These are phyloP conservation scores for Atlantisia rogersi DNA, from an alignment of 2,113 vertebrate species.

Conservation along the genomic window DNA sequence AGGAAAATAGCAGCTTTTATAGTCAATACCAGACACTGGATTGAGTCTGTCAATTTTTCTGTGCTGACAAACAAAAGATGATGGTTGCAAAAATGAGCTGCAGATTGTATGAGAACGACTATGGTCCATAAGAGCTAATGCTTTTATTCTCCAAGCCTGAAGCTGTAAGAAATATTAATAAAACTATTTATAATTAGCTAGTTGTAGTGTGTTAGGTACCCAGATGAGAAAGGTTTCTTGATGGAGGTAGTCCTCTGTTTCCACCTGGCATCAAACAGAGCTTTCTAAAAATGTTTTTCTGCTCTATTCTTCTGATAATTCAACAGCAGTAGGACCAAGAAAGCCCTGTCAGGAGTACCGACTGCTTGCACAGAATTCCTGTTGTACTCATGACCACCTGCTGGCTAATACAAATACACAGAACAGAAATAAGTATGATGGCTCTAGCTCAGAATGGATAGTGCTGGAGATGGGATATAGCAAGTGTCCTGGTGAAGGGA, in stretches of 20 bases:
- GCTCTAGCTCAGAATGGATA: slow-evolving; percentile 1
- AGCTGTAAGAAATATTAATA: slow-evolving; percentile 57
- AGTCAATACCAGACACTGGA: slow-evolving; percentile 55
- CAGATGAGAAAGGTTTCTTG: slow-evolving; percentile 19
- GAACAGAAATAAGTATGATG: slow-evolving; percentile 7
- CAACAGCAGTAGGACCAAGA: slow-evolving; percentile 3
- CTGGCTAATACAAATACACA: slow-evolving; percentile 32
- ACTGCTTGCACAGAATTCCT: slow-evolving; percentile 23
- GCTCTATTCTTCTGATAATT: slow-evolving; percentile 44
- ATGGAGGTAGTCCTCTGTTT: slow-evolving; percentile 25
- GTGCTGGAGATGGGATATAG: background rate
- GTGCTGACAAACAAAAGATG: slow-evolving; percentile 66
- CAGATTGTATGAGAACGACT: slow-evolving; percentile 37
- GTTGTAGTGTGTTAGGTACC: background rate
- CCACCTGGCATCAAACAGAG: slow-evolving; percentile 26
- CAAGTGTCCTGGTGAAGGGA: background rate
- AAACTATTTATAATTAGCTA: slow-evolving; percentile 38
- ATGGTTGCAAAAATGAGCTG: slow-evolving; percentile 57
- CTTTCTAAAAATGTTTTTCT: slow-evolving; percentile 39
- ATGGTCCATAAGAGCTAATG: background rate
- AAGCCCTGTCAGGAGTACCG: background rate
- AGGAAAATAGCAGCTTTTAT: slow-evolving; percentile 56
- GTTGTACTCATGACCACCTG: background rate
- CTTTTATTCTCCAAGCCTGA: slow-evolving; percentile 50
- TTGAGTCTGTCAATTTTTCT: slow-evolving; percentile 69